A percentile compares a stretch with the other conserved stretches of the same genome.
Evolutionary conservation across 2,888 invertebrate species (phyloP).

Genomic region (Drymonia ruficornis): DNA sequence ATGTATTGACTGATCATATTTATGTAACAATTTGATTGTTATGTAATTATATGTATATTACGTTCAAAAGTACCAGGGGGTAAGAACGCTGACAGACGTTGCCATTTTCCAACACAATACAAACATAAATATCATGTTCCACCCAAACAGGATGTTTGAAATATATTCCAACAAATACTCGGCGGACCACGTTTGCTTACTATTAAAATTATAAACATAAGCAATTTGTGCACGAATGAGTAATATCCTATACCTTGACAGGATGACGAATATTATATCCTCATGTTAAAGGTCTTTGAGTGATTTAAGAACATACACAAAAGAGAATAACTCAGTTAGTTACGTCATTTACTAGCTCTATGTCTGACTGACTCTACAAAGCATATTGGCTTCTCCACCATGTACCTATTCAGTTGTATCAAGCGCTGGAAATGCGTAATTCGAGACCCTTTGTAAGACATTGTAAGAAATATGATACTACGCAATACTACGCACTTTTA

Average conservation of each 20-base stretch:
- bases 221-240: not conserved
- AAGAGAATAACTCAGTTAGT: too few species aligned
- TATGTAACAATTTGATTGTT: too few species aligned
- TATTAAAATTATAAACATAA: conserved; percentile 7
- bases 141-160: conserved; percentile 14
- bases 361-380: too few species aligned
- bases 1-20: too few species aligned
- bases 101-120: not conserved
- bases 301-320: too few species aligned
- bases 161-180: conserved; percentile 10
- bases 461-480: too few species aligned
- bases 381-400: too few species aligned
- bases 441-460: too few species aligned
- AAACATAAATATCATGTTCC: conserved; percentile 6
- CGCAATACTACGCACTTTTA: too few species aligned
- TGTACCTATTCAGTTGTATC: too few species aligned
- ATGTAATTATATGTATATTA: not conserved
- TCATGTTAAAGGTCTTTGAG: not conserved
- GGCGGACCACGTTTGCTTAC: conserved; percentile 1
- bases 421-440: too few species aligned
- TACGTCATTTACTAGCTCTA: too few species aligned
- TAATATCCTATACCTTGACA: not conserved
- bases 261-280: not conserved
- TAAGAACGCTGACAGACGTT: conserved; percentile 4
- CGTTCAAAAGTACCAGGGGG: conserved; percentile 1